These are phyloP conservation scores for Sebastes dallii DNA, from an alignment of 2,797 vertebrate genomes.

Conservation along the genomic window DNA sequence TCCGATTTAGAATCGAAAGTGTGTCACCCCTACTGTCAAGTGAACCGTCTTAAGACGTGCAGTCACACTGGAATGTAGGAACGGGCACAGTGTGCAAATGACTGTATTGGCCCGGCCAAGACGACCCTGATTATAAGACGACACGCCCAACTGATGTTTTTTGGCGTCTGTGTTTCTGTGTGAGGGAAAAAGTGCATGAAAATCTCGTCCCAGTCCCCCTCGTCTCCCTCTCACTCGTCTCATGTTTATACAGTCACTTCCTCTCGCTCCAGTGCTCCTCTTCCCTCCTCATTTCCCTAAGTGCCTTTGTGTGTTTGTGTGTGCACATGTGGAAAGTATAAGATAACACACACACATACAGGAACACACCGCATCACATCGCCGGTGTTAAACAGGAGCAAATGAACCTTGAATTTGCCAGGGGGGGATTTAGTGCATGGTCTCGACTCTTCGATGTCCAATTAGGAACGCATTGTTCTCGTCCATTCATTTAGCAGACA, in stretches of 20 bases:
- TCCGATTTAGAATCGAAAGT: too few relatives aligned
- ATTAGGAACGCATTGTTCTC: constrained; percentile 6
- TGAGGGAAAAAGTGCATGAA: background rate
- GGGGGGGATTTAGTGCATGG: background rate
- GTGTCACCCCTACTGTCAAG: too few relatives aligned
- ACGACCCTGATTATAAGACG: background rate
- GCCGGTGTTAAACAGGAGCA: constrained; percentile 29
- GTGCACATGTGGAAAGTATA: background rate
- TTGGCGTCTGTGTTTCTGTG: background rate
- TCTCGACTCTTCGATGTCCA: constrained; percentile 1
- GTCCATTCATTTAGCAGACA: background rate
- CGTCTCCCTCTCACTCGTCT: background rate
- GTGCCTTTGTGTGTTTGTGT: constrained; percentile 20
- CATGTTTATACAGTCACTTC: constrained; percentile 12
- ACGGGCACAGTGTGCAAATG: background rate
- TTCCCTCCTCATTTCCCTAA: constrained; percentile 26
- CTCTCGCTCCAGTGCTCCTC: constrained; percentile 11
- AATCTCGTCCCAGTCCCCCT: background rate
- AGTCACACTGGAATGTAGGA: background rate
- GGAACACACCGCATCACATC: background rate
- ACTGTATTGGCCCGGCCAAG: background rate
- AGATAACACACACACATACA: background rate
- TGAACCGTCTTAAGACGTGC: background rate
- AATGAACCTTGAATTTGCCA: constrained; percentile 28
- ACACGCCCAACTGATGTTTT: background rate